These are phyloP conservation scores for Brachystomella parvula DNA, from an alignment of 1,140 invertebrate genomes.

Conservation along the genomic window DNA sequence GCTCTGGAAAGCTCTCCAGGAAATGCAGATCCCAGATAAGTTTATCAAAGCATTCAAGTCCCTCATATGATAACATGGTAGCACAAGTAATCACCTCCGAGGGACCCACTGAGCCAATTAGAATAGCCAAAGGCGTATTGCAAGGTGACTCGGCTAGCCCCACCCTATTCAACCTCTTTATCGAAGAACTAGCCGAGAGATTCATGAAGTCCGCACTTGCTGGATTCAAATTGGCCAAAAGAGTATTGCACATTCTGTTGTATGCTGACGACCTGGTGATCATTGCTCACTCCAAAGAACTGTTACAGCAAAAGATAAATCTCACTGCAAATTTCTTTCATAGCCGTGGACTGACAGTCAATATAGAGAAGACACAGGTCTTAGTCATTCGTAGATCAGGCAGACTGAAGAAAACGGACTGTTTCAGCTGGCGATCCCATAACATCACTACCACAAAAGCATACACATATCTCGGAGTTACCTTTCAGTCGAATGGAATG, in stretches of 20 bases:
- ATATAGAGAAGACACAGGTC: neutral
- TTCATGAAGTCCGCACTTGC: neutral
- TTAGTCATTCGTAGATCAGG: neutral
- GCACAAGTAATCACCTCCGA: neutral
- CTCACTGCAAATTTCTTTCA: neutral
- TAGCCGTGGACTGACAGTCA: neutral
- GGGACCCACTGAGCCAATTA: neutral
- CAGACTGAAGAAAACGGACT: neutral
- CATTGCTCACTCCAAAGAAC: neutral
- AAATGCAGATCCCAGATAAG: neutral
- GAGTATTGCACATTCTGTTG: neutral
- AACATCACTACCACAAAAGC: neutral
- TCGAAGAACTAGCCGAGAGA: neutral
- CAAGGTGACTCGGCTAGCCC: slow-evolving; percentile 3
- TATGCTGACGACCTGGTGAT: neutral
- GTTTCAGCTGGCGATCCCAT: neutral
- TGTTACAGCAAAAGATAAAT: neutral
- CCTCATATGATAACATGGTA: neutral
- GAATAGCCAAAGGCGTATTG: neutral
- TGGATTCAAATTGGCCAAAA: neutral
- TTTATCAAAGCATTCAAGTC: neutral
- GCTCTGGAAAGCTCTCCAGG: neutral
- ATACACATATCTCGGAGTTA: neutral
- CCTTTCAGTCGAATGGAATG: neutral
- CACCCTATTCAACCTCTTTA: neutral